A percentile compares a stretch with the other conserved stretches of the same genome.
phyloP scores from a whole-genome alignment of 2,113 vertebrate genomes.

The Elachura formosa region DNA sequence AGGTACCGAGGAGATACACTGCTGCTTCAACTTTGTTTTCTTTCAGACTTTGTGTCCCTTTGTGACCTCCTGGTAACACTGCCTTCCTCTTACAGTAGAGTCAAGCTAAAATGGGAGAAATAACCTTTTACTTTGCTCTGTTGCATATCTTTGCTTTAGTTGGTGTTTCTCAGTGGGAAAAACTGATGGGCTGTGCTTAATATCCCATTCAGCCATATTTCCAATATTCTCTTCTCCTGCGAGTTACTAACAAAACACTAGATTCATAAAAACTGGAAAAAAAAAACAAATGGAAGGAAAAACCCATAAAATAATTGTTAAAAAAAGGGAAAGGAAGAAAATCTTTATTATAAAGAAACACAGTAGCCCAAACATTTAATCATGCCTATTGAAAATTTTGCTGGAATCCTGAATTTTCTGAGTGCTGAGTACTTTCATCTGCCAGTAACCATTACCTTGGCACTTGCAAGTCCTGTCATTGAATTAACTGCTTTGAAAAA shows the following conservation, averaged over 20 bases:
- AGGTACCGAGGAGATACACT: background rate
- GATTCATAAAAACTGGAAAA: background rate
- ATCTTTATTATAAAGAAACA: background rate
- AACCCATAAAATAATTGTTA: background rate
- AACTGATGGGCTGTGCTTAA: background rate
- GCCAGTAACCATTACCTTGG: background rate
- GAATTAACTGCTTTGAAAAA: constrained; percentile 4
- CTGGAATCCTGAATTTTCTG: background rate
- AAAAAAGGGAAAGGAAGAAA: background rate
- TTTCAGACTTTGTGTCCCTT: background rate
- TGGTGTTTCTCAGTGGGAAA: background rate
- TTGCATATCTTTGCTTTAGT: background rate
- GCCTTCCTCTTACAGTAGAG: background rate
- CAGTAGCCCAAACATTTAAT: background rate
- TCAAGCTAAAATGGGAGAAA: background rate
- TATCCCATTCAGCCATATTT: background rate
- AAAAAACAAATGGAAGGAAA: background rate
- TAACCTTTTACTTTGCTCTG: background rate
- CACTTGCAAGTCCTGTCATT: background rate
- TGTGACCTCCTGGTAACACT: background rate
- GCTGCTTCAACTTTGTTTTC: background rate
- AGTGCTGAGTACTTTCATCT: background rate
- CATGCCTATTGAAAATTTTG: background rate
- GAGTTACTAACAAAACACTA: background rate
- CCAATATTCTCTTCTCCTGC: background rate